Percentiles rank a stretch among this genome's conserved stretches.
Conservation (phyloP, 2,797 vertebrate genomes). For the Anguilla obscura region DNA sequence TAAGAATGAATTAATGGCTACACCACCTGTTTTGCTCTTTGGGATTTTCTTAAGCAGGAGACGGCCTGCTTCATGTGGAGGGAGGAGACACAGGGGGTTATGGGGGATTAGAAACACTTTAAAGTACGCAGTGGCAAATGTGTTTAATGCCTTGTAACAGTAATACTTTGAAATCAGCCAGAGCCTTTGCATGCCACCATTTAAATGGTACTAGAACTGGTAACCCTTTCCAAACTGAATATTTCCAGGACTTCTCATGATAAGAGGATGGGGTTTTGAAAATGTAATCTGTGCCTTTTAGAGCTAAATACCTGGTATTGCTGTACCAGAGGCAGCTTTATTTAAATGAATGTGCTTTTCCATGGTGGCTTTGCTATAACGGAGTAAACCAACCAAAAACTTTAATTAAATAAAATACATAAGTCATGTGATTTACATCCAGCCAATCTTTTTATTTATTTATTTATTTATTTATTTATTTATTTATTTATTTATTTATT, state of each 20-base stretch:
- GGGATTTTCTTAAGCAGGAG: not conserved
- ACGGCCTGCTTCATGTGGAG: not conserved
- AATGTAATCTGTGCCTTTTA: not conserved
- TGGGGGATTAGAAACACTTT: not conserved
- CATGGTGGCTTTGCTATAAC: not conserved
- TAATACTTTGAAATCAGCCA: not conserved
- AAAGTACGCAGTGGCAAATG: not conserved
- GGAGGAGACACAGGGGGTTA: not conserved
- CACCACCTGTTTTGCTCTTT: not conserved
- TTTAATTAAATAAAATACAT: not conserved
- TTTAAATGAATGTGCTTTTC: not conserved
- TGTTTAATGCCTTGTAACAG: slow-evolving; percentile 10
- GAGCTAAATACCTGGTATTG: not conserved
- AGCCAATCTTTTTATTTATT: not conserved
- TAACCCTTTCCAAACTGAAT: not conserved
- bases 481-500: no score
- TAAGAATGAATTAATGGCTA: not conserved
- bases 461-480: not conserved
- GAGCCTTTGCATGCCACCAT: not conserved
- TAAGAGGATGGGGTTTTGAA: not conserved
- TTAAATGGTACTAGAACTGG: not conserved
- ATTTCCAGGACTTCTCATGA: not conserved
- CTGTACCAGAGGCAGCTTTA: not conserved
- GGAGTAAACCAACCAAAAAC: not conserved
- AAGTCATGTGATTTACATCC: not conserved